Conservation (phyloP, 2,113 vertebrate genomes). For the Riparia riparia region DNA sequence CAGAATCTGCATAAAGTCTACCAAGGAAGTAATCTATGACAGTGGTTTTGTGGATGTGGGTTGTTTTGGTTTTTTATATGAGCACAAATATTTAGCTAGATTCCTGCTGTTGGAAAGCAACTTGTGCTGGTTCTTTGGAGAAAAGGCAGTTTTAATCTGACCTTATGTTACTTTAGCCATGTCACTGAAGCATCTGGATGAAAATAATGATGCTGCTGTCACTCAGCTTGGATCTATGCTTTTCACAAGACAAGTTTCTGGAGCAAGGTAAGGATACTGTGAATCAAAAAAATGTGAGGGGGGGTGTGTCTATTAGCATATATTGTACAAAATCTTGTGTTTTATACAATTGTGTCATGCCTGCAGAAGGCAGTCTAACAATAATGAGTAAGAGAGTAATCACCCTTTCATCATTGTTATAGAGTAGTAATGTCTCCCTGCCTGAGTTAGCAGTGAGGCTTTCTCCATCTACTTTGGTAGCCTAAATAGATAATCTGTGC, state of each 20-base stretch:
- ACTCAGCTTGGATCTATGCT: constrained; percentile 97
- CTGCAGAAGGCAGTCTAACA: background rate
- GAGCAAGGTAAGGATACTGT: constrained; percentile 87
- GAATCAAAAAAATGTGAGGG: background rate
- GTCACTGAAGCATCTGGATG: constrained; percentile 86
- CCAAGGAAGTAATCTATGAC: background rate
- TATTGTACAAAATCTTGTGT: background rate
- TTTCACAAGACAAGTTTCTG: constrained; percentile 97
- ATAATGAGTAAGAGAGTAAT: background rate
- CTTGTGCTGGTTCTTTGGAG: background rate
- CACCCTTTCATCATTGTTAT: background rate
- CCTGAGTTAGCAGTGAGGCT: background rate
- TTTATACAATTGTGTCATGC: background rate
- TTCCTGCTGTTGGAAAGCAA: background rate
- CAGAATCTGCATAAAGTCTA: background rate
- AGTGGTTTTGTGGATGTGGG: background rate
- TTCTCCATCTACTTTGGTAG: background rate
- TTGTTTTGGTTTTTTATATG: background rate
- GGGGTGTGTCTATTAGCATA: background rate
- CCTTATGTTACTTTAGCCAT: constrained; percentile 80
- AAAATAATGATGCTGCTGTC: constrained; percentile 76
- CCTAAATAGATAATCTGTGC: background rate
- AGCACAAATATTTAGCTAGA: background rate
- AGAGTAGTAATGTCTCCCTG: background rate
- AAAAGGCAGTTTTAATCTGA: background rate